Percentiles rank a stretch among this genome's conserved stretches.
Conservation (phyloP, 2,797 vertebrate species). For the Simalia tracyae region DNA sequence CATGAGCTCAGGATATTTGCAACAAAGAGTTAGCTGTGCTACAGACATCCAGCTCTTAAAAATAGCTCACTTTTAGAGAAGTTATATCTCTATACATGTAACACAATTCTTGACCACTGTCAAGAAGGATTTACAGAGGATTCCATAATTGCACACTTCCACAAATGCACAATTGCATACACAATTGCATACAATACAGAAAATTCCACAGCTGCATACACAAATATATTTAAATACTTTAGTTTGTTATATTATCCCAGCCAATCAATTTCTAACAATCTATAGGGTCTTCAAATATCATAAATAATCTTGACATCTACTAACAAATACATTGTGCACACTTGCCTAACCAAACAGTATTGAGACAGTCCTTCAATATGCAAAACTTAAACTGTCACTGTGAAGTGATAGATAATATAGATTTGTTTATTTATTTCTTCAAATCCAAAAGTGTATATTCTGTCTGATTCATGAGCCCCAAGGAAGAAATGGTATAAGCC, state of each 20-base stretch:
- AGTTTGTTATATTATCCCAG: neutral
- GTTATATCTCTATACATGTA: neutral
- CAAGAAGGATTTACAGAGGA: neutral
- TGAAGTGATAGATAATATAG: neutral
- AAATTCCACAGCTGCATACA: neutral
- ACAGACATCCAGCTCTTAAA: neutral
- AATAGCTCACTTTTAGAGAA: neutral
- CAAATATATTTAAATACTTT: neutral
- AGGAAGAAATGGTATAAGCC: too few species aligned
- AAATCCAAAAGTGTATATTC: too few species aligned
- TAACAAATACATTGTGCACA: neutral
- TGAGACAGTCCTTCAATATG: neutral
- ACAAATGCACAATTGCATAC: too few species aligned
- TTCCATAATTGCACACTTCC: neutral
- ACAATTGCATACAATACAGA: too few species aligned
- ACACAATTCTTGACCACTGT: neutral
- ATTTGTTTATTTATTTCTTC: neutral
- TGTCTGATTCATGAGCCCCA: too few species aligned
- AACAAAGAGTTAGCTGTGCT: slow-evolving; percentile 13
- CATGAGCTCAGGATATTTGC: slow-evolving; percentile 66
- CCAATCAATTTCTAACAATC: neutral
- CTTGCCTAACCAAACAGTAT: neutral
- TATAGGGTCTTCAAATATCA: neutral
- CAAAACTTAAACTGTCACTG: neutral
- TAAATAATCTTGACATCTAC: neutral